Base-by-base conservation (phyloP, 1,140 invertebrate species). In the Teleopsis dalmanni region DNA sequence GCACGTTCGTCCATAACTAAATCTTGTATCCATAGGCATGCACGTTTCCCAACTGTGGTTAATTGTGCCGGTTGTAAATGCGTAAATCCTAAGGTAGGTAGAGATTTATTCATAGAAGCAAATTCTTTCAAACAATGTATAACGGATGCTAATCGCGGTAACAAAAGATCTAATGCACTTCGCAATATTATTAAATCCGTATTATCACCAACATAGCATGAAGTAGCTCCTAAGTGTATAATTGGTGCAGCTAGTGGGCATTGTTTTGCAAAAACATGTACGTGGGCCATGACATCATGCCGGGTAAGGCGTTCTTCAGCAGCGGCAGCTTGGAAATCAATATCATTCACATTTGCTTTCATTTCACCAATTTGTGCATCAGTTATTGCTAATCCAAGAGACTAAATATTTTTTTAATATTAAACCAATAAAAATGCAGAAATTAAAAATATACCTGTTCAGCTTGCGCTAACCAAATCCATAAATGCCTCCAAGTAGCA, bases 281-380 rank as follows among this genome's bases (percentile, higher is more conserved):
- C 90, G 70, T 99, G 96, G 0, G 96, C 96, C 96, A 99, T 99
- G 0, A 99, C 96, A 72, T 99, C 96, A 73, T 99, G 97, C 6
- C 95, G 80, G 0, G 89, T 87, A 31, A 79, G 73, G 50, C 82
- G 83, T 74, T 99, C 97, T 65, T 98, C 91, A 26, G 80, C 79
- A 0, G 84, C 83, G 1, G 89, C 93, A 2, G 78, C 78, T 5
- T 76, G 77, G 62, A 94, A 96, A 70, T 99, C 91, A 47, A 99
- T 91, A 52, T 92, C 82, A 26, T 85, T 76, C 1, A 91, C 63
- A 52, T 95, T 84, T 0, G 64, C 62, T 62, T 91, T 81, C 83
- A 99, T 85, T 73, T 99, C 88, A 0, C 73, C 56, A 13, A 99
- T 85, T 67, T 98, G 95, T 7, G 85, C 86, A 36, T 88, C 78